A percentile compares a stretch with the other conserved stretches of the same genome.
phyloP scores from a whole-genome alignment of 2,888 invertebrate genomes.

The Clusia tigrina region DNA sequence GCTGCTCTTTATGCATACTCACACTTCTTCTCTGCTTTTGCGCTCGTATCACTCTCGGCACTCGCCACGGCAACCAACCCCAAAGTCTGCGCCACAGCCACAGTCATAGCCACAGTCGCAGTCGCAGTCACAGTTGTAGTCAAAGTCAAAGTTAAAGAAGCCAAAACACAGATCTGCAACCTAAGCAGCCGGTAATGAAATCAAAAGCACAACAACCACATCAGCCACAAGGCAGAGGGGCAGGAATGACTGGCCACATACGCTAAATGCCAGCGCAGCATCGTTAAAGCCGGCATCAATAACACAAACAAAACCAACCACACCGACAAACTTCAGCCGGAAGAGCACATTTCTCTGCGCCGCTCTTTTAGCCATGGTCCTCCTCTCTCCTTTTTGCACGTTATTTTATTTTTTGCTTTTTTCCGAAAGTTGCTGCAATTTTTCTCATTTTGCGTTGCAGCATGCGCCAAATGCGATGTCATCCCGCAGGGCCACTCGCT shows the following conservation, averaged over 20 bases:
- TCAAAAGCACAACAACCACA: neutral
- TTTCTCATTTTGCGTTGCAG: neutral
- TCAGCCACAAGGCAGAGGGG: neutral
- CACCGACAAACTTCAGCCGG: too few relatives aligned
- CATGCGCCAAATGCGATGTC: slow-evolving; percentile 50
- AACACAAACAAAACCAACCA: too few relatives aligned
- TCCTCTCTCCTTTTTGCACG: neutral
- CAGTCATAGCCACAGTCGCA: neutral
- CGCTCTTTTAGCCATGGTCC: neutral
- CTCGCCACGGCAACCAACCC: too few relatives aligned
- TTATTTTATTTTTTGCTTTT: neutral
- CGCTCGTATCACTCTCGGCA: too few relatives aligned
- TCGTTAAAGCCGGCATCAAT: too few relatives aligned
- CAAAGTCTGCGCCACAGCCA: neutral
- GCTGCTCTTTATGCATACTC: neutral
- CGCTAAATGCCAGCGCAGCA: too few relatives aligned
- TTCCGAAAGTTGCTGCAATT: neutral
- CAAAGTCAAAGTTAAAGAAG: neutral
- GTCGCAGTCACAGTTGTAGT: neutral
- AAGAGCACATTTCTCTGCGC: neutral
- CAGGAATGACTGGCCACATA: too few relatives aligned
- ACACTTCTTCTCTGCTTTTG: neutral
- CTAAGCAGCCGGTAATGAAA: neutral
- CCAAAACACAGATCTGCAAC: too few relatives aligned
- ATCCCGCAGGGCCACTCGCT: slow-evolving; percentile 50